Base-by-base conservation (phyloP, 1,140 invertebrate species). In the Pseudomyrmex flavicornis region DNA sequence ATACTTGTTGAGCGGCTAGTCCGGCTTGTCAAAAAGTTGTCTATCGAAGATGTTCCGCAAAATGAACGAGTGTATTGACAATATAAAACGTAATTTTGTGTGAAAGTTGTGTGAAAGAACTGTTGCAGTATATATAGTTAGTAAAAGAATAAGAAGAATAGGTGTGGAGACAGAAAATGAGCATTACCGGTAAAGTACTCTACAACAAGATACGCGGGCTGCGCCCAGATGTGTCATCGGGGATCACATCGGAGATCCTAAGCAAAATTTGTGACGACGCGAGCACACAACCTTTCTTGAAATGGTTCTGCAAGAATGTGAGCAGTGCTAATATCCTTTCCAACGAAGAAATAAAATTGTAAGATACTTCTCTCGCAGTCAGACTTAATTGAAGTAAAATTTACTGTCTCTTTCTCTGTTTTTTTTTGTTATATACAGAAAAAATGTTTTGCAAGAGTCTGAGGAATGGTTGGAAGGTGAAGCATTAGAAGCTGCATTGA, bases 281-380 rank as follows among this genome's bases (percentile, higher is more conserved):
- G 35, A 44, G 12, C 8, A 52, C 63, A 0, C 88, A 89, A 85
- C 91, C 90, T 10, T 94, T 94, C 85, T 85, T 94, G 44, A 86
- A 92, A 46, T 94, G 93, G 93, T 94, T 94, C 73, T 88, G 84
- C 58, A 56, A 87, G 7, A 91, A 93, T 83, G 85, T 94, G 8
- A 91, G 65, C 26, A 17, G 44, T 20, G 74, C 91, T 9, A 94
- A 94, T 85, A 52, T 93, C 75, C 74, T 94, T 0, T 82, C 91
- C 35, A 85, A 90, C 15, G 91, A 92, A 35, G 92, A 93, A 75
- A 75, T 86, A 4, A 58, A 91, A 90, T 74, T 94, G 93, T 94
- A 90, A 90, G 86, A 59, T 12, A 1, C 15, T 1, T 66, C 3
- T 74, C 4, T 15, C 46, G 17, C 48, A 54, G 44, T 58, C 1